These are phyloP conservation scores for Pachyramphus minor DNA, from an alignment of 2,113 vertebrate genomes.

Conservation along the genomic window DNA sequence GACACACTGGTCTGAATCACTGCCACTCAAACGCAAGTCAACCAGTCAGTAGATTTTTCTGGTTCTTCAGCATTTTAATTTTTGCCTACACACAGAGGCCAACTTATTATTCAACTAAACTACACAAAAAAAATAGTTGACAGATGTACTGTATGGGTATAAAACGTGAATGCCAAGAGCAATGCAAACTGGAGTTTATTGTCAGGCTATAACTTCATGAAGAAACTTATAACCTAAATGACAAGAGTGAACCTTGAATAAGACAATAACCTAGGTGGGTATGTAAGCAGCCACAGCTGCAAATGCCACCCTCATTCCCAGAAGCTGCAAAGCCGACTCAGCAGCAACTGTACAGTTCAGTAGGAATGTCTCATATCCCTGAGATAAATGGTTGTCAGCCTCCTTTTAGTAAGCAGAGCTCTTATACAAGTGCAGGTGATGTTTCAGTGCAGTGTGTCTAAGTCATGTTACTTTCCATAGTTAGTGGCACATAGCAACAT, in stretches of 20 bases:
- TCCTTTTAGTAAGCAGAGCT: neutral
- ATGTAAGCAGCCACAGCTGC: accelerated
- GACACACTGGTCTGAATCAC: neutral
- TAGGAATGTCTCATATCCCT: neutral
- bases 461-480: neutral
- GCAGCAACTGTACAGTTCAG: neutral
- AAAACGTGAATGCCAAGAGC: neutral
- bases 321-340: neutral
- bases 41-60: neutral
- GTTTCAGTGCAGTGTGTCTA: neutral
- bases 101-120: neutral
- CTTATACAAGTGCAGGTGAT: neutral
- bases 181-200: neutral
- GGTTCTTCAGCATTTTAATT: neutral
- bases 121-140: neutral
- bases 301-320: neutral
- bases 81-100: neutral
- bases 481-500: neutral
- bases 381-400: neutral
- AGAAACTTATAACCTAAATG: neutral
- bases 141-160: neutral
- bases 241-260: neutral
- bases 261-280: neutral
- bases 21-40: neutral
- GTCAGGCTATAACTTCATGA: neutral